Conservation (phyloP, 2,113 vertebrate species). For the Heliornis fulica region DNA sequence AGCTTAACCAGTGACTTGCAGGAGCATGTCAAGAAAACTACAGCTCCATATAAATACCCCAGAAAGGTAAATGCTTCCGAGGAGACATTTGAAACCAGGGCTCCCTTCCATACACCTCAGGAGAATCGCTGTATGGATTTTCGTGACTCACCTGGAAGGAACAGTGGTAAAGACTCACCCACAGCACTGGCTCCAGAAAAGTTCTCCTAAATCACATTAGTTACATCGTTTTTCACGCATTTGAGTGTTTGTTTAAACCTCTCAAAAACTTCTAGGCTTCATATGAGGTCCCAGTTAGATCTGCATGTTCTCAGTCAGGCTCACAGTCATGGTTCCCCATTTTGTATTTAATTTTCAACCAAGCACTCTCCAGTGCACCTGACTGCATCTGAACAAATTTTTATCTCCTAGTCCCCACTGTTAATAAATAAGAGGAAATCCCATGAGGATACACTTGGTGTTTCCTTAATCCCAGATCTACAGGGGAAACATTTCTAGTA, state of each 20-base stretch:
- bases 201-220: background rate
- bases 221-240: background rate
- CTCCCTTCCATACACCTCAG: background rate
- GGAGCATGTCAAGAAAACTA: slow-evolving; percentile 82
- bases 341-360: background rate
- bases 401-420: background rate
- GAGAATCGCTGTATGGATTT: background rate
- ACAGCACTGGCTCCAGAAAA: background rate
- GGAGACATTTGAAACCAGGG: background rate
- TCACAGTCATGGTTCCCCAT: background rate
- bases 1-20: slow-evolving; percentile 78
- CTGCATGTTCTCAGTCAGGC: background rate
- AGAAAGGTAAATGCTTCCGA: slow-evolving; percentile 77
- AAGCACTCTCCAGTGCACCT: background rate
- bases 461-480: background rate
- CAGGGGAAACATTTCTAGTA: background rate
- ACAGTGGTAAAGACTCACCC: background rate
- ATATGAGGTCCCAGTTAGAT: background rate
- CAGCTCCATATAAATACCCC: slow-evolving; percentile 89
- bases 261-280: background rate
- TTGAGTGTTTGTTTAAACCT: background rate
- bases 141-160: background rate
- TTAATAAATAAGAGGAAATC: background rate
- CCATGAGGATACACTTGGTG: background rate
- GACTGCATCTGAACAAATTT: background rate